phyloP scores from a whole-genome alignment of 2,113 vertebrate genomes.

The Phycodurus eques region DNA sequence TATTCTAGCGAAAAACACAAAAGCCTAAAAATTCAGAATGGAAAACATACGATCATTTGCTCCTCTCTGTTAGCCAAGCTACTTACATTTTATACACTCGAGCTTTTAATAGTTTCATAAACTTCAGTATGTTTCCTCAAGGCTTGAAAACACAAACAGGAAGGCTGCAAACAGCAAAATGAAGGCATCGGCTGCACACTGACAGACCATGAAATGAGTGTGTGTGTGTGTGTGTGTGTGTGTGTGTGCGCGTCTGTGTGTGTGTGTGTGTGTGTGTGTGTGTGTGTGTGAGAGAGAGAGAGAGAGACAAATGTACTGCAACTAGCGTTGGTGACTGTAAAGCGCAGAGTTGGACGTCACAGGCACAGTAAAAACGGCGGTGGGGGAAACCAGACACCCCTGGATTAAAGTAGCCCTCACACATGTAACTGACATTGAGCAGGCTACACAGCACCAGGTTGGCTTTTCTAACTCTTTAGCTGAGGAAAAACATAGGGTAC shows the following conservation, averaged over 20 bases:
- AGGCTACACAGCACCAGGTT: constrained; percentile 36
- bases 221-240: neutral
- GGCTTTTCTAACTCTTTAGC: constrained; percentile 21
- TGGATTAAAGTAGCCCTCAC: constrained; percentile 57
- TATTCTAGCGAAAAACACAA: too few species aligned
- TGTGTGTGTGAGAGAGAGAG: neutral
- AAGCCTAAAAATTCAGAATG: neutral
- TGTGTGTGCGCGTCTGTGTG: too few species aligned
- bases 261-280: neutral
- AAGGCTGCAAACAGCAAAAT: constrained; percentile 32
- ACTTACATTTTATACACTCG: neutral
- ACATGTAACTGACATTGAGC: constrained; percentile 45
- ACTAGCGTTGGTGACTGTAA: constrained; percentile 44
- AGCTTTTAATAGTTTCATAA: neutral
- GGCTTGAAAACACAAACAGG: neutral
- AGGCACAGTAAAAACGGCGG: constrained; percentile 47
- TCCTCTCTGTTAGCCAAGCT: neutral
- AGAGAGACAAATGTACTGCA: constrained; percentile 56
- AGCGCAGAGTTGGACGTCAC: constrained; percentile 34
- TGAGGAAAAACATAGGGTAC: too few species aligned
- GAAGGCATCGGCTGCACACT: constrained; percentile 44
- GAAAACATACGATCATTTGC: neutral
- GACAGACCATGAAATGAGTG: constrained; percentile 49
- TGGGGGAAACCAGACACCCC: constrained; percentile 66
- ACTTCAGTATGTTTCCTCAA: constrained; percentile 33